phyloP scores from a whole-genome alignment of 2,113 vertebrate genomes.

The Sorex araneus region DNA sequence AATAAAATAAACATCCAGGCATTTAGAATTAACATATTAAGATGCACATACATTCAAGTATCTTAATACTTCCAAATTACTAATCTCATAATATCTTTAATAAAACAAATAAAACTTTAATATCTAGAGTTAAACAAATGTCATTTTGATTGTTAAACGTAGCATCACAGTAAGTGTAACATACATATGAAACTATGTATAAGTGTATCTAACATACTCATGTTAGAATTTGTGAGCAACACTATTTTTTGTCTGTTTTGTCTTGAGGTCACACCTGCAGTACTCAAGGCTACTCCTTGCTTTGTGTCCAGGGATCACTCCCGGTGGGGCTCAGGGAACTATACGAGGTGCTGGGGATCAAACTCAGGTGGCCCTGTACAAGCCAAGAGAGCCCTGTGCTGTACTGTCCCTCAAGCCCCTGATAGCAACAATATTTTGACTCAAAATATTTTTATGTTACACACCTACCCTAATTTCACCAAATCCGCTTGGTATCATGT shows the following conservation, averaged over 20 bases:
- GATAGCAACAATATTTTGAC: constrained; percentile 39
- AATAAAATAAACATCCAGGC: neutral
- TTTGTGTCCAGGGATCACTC: no score
- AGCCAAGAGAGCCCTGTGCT: no score
- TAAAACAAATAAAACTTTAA: neutral
- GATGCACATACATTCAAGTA: neutral
- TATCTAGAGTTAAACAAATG: neutral
- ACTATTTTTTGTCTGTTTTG: neutral
- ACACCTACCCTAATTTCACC: neutral
- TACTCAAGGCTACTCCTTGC: no score
- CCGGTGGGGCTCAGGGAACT: no score
- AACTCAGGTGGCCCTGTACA: no score
- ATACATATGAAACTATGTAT: neutral
- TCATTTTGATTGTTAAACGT: constrained; percentile 31
- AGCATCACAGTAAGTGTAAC: neutral
- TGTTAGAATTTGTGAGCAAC: neutral
- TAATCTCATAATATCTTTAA: neutral
- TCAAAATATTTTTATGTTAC: neutral
- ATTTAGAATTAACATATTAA: neutral
- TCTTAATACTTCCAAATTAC: neutral
- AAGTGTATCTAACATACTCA: neutral
- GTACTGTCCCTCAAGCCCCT: no score
- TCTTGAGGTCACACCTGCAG: no score
- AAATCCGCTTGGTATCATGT: neutral
- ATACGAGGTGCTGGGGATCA: no score